Base-by-base conservation (phyloP, 2,113 vertebrate genomes). In the Menidia beryllina region DNA sequence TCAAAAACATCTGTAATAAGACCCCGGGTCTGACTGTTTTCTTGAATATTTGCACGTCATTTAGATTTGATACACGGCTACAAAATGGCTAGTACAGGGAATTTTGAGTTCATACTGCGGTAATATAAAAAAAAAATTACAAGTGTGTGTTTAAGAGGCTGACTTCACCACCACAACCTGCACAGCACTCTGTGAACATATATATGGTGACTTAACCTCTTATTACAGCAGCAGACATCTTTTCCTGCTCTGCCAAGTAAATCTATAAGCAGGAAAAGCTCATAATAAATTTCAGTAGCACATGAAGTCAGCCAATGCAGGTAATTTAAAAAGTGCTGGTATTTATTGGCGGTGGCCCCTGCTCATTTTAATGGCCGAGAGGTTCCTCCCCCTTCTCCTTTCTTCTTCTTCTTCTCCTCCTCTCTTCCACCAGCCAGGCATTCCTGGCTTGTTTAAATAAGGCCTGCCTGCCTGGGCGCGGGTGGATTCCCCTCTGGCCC, bases 361-460 rank as follows among this genome's bases (percentile, higher is more conserved):
- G 74, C 76, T 85, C 80, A 62, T 65, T 83, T 87, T 85, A 82
- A 84, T 77, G 75, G 84, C 51, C 69, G 60, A 84, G 70, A 73
- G 65, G 75, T 80, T 82, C 82, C 74, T 86, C 83, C 67, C 57
- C 55, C 75, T 74, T 75, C 74, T 81, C 55, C 57, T 66, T 71
- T 77, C 72, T 84, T 69, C 75, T 67, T 72, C 74, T 72, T 56
- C 74, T 69, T 65, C 66, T 69, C 49, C 57, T 65, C 12, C 57
- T 55, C 54, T 75, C 80, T 36, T 51, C 79, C 89, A 63, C 90
- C 93, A 93, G 91, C 88, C 92, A 93, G 91, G 93, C 92, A 95
- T 94, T 93, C 93, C 93, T 90, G 91, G 90, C 92, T 93, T 96
- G 95, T 96, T 95, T 95, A 94, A 95, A 94, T 94, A 95, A 95